These are phyloP conservation scores for Agrotis segetum DNA, from an alignment of 2,888 invertebrate genomes.

Conservation along the genomic window DNA sequence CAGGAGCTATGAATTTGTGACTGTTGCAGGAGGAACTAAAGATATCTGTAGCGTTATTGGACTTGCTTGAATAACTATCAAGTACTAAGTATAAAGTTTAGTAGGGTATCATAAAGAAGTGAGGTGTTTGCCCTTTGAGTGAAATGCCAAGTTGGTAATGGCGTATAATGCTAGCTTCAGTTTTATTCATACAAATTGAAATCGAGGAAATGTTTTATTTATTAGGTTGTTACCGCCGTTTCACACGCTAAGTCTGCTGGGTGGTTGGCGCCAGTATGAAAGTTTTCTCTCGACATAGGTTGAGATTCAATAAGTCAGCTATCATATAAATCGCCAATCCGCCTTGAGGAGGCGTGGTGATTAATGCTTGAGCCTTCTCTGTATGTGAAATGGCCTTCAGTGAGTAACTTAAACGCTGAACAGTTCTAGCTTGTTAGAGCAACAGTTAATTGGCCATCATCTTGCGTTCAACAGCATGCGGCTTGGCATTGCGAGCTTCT, in stretches of 20 bases:
- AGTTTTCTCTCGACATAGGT: neutral
- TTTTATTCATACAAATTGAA: constrained; percentile 33
- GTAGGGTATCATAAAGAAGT: constrained; percentile 39
- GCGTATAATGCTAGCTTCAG: constrained; percentile 9
- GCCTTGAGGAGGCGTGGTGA: neutral
- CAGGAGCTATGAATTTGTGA: constrained; percentile 74
- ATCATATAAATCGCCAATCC: neutral
- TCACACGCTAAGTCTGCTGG: constrained; percentile 24
- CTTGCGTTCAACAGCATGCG: too few relatives aligned
- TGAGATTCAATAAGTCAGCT: neutral
- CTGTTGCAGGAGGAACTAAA: constrained; percentile 73
- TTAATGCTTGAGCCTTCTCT: neutral
- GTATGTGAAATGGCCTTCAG: neutral
- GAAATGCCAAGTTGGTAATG: constrained; percentile 37
- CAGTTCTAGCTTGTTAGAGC: too few relatives aligned
- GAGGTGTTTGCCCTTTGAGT: constrained; percentile 45
- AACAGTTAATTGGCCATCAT: neutral
- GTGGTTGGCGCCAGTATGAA: constrained; percentile 25
- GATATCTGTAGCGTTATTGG: constrained; percentile 69
- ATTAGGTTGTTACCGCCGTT: constrained; percentile 20
- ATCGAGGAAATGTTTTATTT: constrained; percentile 35
- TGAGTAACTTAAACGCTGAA: neutral
- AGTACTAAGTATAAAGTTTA: constrained; percentile 35
- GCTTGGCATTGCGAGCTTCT: neutral
- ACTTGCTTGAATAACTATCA: constrained; percentile 63